Base-by-base conservation (phyloP, 2,888 invertebrate genomes). In the Hydraecia micacea region DNA sequence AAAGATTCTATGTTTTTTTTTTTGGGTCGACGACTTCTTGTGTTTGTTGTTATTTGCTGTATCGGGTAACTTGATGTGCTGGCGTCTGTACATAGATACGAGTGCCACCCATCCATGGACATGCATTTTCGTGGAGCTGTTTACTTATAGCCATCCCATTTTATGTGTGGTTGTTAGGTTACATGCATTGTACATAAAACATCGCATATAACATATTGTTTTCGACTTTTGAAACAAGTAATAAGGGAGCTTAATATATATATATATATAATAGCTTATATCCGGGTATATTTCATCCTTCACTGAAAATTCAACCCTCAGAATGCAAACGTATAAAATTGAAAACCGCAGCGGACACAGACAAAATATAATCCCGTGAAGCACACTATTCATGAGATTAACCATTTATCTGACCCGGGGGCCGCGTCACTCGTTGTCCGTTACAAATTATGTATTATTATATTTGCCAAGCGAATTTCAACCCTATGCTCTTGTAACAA, bases 331-430 rank as follows among this genome's bases (percentile, higher is more conserved):
- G 52, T 75, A 83, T 76, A 85, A 81, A 70, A 81, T 80, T 85
- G 73, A 79, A 84, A 88, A 89, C 85, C 80, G 62, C 85, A 70
- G 68, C 77, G 72, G 70, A 79, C 83, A 77, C 83, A 60, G 68
- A 76, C 86, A 71, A 84, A 86, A 87, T 87, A 85, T 85, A 89
- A 87, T 86, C 75, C 78, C 66, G 77, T 80, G 77, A 84, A 84
- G 78, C 78, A 74, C 80, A 86, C 86, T 90, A 90, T 90, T 89
- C 89, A 91, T 88, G 88, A 91, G 88, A 91, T 90, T 85, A 90
- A 89, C 88, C 88, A 87, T 89, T 91, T 88, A 87, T 86, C 86
- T 88, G 87, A 87, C 88, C 88, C 87, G 32, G 4, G 87, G 81
- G 85, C 74, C 72, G 36, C 81, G 83, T 89, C 86, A 80, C 70